These are phyloP conservation scores for Amazona vittata DNA, from an alignment of 2,113 vertebrate genomes.

Conservation along the genomic window DNA sequence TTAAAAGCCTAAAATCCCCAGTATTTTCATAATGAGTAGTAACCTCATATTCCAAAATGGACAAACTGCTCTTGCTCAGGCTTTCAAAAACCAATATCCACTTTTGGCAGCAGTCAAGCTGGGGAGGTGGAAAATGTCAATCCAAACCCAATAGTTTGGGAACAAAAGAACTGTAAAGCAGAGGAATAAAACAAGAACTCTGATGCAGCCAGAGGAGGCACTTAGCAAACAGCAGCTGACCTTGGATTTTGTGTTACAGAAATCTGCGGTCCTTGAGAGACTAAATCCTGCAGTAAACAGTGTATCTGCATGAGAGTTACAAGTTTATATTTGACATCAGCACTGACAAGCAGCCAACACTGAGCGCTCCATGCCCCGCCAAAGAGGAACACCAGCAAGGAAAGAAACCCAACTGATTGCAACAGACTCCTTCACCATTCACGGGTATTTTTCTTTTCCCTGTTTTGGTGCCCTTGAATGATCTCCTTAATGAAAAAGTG, in stretches of 20 bases:
- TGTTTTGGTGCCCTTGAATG: neutral
- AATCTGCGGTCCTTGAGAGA: neutral
- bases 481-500: neutral
- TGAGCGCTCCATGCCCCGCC: rapidly evolving
- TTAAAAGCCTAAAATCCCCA: neutral
- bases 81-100: constrained; percentile 1
- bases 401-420: neutral
- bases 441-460: neutral
- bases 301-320: neutral
- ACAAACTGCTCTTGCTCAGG: neutral
- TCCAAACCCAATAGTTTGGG: neutral
- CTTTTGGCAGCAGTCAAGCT: neutral
- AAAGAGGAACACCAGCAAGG: neutral
- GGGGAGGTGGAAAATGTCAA: neutral
- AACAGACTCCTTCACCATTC: neutral
- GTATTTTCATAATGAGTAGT: neutral
- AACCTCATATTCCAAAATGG: neutral
- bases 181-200: neutral
- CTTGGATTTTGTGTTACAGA: neutral
- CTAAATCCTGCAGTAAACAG: neutral
- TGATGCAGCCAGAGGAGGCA: neutral
- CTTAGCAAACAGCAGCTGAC: neutral
- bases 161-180: neutral
- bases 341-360: neutral
- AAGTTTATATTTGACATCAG: neutral